Evolutionary conservation across 1,140 invertebrate genomes (phyloP).

Genomic region (Xylocopa sonorina): DNA sequence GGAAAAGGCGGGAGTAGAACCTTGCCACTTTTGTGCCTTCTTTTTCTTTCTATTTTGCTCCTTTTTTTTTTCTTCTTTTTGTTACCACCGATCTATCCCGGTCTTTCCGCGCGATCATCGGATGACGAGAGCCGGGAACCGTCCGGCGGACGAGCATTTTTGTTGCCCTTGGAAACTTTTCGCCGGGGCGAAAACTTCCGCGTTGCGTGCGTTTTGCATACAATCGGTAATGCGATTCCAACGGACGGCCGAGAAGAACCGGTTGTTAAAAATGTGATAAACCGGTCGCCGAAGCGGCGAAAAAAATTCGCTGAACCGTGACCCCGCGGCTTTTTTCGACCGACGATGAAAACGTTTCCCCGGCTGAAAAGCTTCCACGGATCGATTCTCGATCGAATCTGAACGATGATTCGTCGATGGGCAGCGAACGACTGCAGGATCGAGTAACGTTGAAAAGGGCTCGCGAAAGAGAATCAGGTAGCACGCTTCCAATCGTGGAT

Average conservation of each 20-base stretch:
- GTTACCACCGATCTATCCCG: background rate
- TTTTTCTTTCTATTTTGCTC: background rate
- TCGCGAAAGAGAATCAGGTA: too few relatives aligned
- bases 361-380: background rate
- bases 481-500: too few relatives aligned
- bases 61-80: background rate
- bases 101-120: background rate
- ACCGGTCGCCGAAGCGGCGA: slow-evolving; percentile 52
- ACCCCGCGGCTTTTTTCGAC: slow-evolving; percentile 21
- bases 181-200: slow-evolving; percentile 13
- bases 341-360: background rate
- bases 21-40: background rate
- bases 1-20: slow-evolving; percentile 16
- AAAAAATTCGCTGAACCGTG: slow-evolving; percentile 46
- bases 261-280: slow-evolving; percentile 55
- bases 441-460: too few relatives aligned
- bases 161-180: background rate
- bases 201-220: slow-evolving; percentile 39
- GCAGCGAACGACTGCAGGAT: too few relatives aligned
- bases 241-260: slow-evolving; percentile 7
- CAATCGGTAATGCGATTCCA: slow-evolving; percentile 41
- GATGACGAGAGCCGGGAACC: background rate
- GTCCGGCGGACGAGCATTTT: background rate
- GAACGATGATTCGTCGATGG: too few relatives aligned
- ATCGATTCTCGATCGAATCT: too few relatives aligned